A percentile compares a stretch with the other conserved stretches of the same genome.
Evolutionary conservation across 2,797 vertebrate species (phyloP).

Genomic region (Cyclopterus lumpus): DNA sequence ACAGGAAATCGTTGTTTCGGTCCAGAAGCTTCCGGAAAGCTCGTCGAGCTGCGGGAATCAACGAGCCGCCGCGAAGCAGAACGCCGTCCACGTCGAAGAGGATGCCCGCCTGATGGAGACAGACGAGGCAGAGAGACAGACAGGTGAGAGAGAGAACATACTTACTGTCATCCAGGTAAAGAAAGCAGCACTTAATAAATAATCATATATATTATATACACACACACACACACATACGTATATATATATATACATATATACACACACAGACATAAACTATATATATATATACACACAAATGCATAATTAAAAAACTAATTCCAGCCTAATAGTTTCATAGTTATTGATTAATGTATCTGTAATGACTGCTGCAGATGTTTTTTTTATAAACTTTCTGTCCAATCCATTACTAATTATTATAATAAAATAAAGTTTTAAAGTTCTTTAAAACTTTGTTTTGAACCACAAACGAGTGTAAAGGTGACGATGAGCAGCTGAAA

Average conservation of each 20-base stretch:
- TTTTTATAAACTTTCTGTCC: background rate
- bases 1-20: constrained; percentile 83
- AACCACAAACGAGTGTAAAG: background rate
- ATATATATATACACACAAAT: no score
- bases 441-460: background rate
- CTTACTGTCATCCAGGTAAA: background rate
- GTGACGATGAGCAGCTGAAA: background rate
- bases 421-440: background rate
- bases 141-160: background rate
- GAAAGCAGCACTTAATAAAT: background rate
- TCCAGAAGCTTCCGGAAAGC: constrained; percentile 89
- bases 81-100: constrained; percentile 93
- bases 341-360: background rate
- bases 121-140: constrained; percentile 3
- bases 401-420: background rate
- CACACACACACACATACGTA: no score
- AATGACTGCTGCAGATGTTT: background rate
- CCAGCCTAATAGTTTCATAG: no score
- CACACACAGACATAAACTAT: no score
- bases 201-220: no score
- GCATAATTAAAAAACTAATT: no score
- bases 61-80: constrained; percentile 86
- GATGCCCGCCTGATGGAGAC: constrained; percentile 81
- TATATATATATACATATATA: background rate
- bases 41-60: constrained; percentile 87